phyloP scores from a whole-genome alignment of 1,140 invertebrate genomes.

The Apis laboriosa region DNA sequence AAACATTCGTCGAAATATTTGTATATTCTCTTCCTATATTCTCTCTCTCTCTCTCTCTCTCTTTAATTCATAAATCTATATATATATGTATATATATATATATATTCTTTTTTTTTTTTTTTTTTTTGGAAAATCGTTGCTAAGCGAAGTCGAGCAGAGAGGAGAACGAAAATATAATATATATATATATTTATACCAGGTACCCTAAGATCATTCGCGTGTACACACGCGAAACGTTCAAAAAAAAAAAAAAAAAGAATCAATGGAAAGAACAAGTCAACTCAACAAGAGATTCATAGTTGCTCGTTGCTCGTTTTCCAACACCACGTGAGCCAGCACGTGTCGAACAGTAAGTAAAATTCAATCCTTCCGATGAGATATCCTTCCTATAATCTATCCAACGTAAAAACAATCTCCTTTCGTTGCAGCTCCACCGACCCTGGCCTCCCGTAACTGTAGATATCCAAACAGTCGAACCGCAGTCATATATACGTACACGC shows the following conservation, averaged over 20 bases:
- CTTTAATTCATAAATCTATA: neutral
- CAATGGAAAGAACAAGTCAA: neutral
- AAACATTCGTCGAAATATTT: too few relatives aligned
- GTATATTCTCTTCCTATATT: neutral
- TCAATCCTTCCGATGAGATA: neutral
- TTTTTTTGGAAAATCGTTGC: neutral
- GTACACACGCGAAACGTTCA: neutral
- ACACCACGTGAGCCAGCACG: constrained; percentile 36
- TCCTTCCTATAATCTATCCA: neutral
- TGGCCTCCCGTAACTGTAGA: too few relatives aligned
- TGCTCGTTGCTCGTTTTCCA: neutral
- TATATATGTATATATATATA: neutral
- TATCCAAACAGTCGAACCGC: neutral
- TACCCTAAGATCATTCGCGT: constrained; percentile 5
- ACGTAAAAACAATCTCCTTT: too few relatives aligned
- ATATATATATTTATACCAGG: neutral
- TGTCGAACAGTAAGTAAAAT: neutral
- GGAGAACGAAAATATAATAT: neutral
- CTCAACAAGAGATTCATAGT: too few relatives aligned
- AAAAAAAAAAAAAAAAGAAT: neutral
- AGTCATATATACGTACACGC: too few relatives aligned
- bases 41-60: too few relatives aligned
- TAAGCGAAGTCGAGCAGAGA: neutral
- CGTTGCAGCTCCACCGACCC: too few relatives aligned
- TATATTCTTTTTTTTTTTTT: too few relatives aligned